Conservation (phyloP, 92 coral and sea anemone genomes). For the Epizoanthus ramosus region DNA sequence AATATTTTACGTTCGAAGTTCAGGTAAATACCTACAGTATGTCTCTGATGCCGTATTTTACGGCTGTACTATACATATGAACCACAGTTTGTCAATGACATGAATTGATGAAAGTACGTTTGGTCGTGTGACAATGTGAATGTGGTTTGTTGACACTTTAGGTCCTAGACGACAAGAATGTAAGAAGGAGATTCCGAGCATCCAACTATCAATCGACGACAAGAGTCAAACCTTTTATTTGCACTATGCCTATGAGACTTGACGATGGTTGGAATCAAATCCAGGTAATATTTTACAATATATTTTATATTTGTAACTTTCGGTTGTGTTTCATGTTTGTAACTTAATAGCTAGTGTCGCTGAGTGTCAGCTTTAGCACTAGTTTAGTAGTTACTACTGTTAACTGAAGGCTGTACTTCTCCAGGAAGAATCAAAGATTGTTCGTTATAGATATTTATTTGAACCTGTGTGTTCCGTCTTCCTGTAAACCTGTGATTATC, state of each 20-base stretch:
- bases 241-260: constrained; percentile 99
- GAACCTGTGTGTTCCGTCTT: not conserved
- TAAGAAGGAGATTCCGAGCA: constrained; percentile 94
- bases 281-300: constrained; percentile 63
- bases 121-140: not conserved
- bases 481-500: too few relatives aligned
- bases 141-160: constrained; percentile 94
- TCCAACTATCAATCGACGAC: constrained; percentile 99
- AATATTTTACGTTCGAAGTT: constrained; percentile 99
- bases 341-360: too few relatives aligned
- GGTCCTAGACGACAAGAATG: constrained; percentile 99
- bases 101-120: not conserved
- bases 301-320: not conserved
- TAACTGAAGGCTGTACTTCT: constrained; percentile 15
- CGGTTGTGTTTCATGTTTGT: constrained; percentile 22
- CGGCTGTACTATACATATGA: constrained; percentile 10
- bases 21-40: constrained; percentile 53
- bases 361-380: not conserved
- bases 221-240: constrained; percentile 97
- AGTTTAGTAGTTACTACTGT: too few relatives aligned
- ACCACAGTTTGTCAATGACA: not conserved
- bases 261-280: constrained; percentile 99
- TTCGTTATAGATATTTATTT: not conserved
- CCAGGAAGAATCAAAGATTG: not conserved
- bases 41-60: not conserved